These are phyloP conservation scores for Rhea pennata DNA, from an alignment of 2,113 vertebrate species.

Conservation along the genomic window DNA sequence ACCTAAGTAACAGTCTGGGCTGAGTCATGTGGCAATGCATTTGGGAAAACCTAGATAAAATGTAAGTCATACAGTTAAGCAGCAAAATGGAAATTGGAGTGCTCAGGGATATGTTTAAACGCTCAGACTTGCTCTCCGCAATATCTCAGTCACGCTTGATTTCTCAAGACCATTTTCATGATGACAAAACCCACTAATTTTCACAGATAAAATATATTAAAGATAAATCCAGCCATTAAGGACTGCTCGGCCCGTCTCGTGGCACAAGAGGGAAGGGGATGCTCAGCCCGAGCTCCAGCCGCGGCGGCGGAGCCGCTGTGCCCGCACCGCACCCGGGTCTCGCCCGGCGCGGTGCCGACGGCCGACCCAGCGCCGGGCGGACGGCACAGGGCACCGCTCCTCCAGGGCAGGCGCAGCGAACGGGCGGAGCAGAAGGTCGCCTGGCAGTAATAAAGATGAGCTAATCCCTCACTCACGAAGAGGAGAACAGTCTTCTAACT, in stretches of 20 bases:
- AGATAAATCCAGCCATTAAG: background rate
- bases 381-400: background rate
- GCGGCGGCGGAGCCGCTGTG: background rate
- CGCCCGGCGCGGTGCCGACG: no score
- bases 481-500: no score
- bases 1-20: background rate
- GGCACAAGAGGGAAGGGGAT: background rate
- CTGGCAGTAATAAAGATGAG: background rate
- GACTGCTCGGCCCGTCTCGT: fast-evolving
- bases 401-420: background rate
- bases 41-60: background rate
- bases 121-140: background rate
- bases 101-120: background rate
- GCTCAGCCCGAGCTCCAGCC: background rate
- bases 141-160: background rate
- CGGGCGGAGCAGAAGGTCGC: no score
- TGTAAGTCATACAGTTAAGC: background rate
- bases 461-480: fast-evolving
- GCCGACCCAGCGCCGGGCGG: background rate
- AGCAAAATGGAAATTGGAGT: background rate
- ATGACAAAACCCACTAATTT: background rate
- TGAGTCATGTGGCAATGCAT: fast-evolving
- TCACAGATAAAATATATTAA: background rate
- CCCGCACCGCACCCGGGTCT: no score
- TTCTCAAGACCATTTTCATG: background rate